Evolutionary conservation across 2,113 vertebrate species (phyloP), one percentile per base, ranked within the genome.

Genomic region (Colaptes auratus): DNA sequence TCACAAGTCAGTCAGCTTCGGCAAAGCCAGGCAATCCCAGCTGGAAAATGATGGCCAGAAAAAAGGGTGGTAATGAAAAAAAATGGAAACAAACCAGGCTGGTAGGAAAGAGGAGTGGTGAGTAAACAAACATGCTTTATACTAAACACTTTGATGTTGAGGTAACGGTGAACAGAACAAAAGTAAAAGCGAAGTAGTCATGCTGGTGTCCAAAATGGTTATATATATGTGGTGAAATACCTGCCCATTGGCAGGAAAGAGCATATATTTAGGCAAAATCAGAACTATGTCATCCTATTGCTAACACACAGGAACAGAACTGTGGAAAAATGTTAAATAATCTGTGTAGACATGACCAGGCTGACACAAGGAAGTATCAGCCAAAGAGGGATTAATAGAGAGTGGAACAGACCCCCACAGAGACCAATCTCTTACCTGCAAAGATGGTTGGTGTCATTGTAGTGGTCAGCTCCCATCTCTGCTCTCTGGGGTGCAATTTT

Each of bases 281-380:
- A 60, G 42, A 81, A 82, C 70, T 15, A 3, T 35, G 5, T 65
- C 17, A 65, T 27, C 35, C 1, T 48, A 10, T 81, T 87, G 44
- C 58, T 82, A 52, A 59, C 7, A 65, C 2, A 44, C 20, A 25
- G 50, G 33, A 63, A 28, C 4, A 36, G 4, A n/a, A 25, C 2
- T 84, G 16, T 50, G 12, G 6, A 19, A 75, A 81, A 61, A 44
- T 27, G 13, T 2, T 58, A 50, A 72, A 21, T 48, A 50, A 46
- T 66, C 14, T 35, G 16, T 0, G 0, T 10, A 42, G 16, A 35
- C 5, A 4, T 78, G 35, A 58, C 36, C n/a, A 19, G 46, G 8
- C 10, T 69, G 18, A n/a, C 35, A 36, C 3, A 86, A 74, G 42
- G 87, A 92, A 69, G 7, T 44, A 70, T 6, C 9, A 60, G 7